phyloP scores from a whole-genome alignment of 2,797 vertebrate species.

The Pampus argenteus region DNA sequence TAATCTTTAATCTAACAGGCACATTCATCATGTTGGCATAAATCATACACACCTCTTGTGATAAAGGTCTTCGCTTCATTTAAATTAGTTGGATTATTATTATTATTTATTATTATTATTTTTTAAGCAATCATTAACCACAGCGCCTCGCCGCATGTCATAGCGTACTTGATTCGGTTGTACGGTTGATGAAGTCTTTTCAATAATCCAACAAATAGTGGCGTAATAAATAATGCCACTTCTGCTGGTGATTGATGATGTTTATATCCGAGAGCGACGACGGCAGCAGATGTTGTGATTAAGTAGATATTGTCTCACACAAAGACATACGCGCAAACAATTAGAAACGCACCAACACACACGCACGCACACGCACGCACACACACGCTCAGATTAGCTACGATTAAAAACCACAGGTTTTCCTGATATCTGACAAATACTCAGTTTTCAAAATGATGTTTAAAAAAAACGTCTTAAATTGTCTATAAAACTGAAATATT shows the following conservation, averaged over 20 bases:
- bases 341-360: not conserved
- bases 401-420: constrained; percentile 6
- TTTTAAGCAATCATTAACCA: constrained; percentile 31
- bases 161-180: constrained; percentile 13
- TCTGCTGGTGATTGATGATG: constrained; percentile 72
- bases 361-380: constrained; percentile 1
- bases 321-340: constrained; percentile 12
- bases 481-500: not conserved
- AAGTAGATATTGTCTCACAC: constrained; percentile 30
- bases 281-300: constrained; percentile 71
- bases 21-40: constrained; percentile 47
- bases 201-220: constrained; percentile 53
- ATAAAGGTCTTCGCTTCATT: constrained; percentile 47
- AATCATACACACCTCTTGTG: constrained; percentile 13
- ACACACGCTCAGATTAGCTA: not conserved
- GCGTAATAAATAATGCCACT: constrained; percentile 50
- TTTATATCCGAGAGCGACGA: constrained; percentile 68
- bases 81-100: constrained; percentile 44
- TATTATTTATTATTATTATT: too few species aligned
- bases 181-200: constrained; percentile 48
- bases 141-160: constrained; percentile 10
- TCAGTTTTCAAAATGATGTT: not conserved
- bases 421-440: not conserved
- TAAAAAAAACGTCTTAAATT: not conserved
- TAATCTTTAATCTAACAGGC: constrained; percentile 41